phyloP scores from a whole-genome alignment of 2,888 invertebrate genomes.

The Hyalella azteca region DNA sequence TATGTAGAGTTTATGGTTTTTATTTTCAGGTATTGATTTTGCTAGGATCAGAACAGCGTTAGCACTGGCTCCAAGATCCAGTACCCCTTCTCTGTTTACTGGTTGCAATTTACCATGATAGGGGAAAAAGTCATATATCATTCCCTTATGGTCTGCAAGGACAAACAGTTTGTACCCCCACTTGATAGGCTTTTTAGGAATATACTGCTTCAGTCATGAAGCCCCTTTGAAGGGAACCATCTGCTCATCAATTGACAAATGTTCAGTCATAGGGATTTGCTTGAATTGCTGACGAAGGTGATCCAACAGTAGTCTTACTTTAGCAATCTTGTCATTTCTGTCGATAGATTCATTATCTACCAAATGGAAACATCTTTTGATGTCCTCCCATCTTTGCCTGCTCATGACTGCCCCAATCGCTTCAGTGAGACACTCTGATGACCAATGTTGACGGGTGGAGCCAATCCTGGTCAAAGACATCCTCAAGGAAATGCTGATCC shows the following conservation, averaged over 20 bases:
- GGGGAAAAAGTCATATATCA: conserved; percentile 28
- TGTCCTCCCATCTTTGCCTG: too few species aligned
- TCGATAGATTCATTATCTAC: too few species aligned
- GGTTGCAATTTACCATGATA: conserved; percentile 33
- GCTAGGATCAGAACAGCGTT: conserved; percentile 39
- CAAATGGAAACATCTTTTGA: too few species aligned
- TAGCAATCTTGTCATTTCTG: background rate
- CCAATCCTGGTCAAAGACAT: too few species aligned
- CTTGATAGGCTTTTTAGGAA: conserved; percentile 35
- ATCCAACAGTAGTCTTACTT: conserved; percentile 37
- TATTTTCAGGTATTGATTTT: conserved; percentile 26
- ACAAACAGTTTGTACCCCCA: conserved; percentile 29
- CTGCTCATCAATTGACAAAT: too few species aligned
- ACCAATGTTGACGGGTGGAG: too few species aligned
- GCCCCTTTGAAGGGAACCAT: conserved; percentile 43
- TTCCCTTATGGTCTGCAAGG: conserved; percentile 39
- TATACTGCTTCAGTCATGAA: conserved; percentile 43
- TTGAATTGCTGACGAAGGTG: conserved; percentile 38
- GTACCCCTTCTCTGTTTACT: conserved; percentile 14
- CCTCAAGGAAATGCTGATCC: too few species aligned
- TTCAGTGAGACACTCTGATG: too few species aligned
- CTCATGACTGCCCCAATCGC: too few species aligned
- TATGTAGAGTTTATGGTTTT: conserved; percentile 40
- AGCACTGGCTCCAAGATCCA: conserved; percentile 32
- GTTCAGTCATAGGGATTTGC: conserved; percentile 33